A percentile compares a stretch with the other conserved stretches of the same genome.
Conservation (phyloP, 2,797 vertebrate genomes). For the Zonotrichia albicollis region DNA sequence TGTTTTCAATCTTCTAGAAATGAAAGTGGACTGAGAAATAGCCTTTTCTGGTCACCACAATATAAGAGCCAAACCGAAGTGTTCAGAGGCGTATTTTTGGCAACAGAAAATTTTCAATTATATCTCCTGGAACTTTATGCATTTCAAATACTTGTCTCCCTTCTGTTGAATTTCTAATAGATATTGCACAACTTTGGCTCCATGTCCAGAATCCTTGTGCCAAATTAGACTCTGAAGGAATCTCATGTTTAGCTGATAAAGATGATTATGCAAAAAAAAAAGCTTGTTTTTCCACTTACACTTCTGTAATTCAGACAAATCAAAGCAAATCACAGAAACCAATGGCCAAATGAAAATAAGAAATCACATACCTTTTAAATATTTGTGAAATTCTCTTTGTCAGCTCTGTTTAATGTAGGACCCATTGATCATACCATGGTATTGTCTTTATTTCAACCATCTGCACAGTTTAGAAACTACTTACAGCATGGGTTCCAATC, state of each 20-base stretch:
- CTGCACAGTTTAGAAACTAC: not conserved
- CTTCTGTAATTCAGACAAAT: not conserved
- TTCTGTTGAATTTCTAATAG: not conserved
- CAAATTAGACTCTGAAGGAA: constrained; percentile 17
- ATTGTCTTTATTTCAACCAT: not conserved
- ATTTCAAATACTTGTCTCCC: not conserved
- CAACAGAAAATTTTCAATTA: not conserved
- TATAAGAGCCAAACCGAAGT: not conserved
- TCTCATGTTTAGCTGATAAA: not conserved
- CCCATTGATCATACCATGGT: not conserved
- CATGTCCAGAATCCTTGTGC: not conserved
- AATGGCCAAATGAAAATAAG: not conserved
- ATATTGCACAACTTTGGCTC: not conserved
- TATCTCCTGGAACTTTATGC: not conserved
- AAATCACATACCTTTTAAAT: not conserved
- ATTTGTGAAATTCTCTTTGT: not conserved
- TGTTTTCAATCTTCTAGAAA: not conserved
- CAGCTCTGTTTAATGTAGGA: not conserved
- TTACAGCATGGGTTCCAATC: not conserved
- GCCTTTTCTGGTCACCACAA: not conserved
- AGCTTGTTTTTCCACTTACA: not conserved
- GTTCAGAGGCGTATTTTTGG: not conserved
- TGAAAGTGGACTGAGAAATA: not conserved
- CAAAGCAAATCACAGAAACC: not conserved
- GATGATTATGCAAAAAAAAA: not conserved